Percentiles rank a stretch among this genome's conserved stretches.
phyloP scores from a whole-genome alignment of 1,140 invertebrate species.

The Bradynema listronoti region DNA sequence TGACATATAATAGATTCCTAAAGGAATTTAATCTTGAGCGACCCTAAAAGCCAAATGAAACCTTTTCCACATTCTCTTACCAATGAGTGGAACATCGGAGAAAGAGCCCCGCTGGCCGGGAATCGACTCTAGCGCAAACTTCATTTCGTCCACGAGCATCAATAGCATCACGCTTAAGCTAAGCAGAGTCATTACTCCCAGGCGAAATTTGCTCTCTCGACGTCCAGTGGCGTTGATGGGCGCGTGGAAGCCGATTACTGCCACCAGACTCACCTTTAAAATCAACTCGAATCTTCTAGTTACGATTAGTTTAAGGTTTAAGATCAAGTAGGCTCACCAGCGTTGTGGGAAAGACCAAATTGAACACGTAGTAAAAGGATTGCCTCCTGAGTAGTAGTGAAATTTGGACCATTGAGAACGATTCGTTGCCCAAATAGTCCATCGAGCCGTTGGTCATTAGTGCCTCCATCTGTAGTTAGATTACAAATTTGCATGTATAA shows the following conservation, averaged over 20 bases:
- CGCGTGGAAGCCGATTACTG: constrained; percentile 56
- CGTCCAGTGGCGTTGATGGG: constrained; percentile 57
- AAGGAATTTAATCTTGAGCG: constrained; percentile 10
- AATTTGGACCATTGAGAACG: constrained; percentile 53
- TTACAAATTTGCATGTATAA: background rate
- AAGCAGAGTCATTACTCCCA: constrained; percentile 43
- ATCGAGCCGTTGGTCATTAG: constrained; percentile 46
- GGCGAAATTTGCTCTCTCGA: constrained; percentile 53
- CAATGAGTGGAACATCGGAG: constrained; percentile 51
- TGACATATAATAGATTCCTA: constrained; percentile 58
- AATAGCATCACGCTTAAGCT: constrained; percentile 53
- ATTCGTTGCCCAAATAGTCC: constrained; percentile 48
- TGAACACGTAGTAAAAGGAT: constrained; percentile 57
- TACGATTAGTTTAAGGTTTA: background rate
- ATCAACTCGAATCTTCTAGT: constrained; percentile 9
- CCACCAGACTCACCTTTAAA: constrained; percentile 48
- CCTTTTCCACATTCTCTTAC: constrained; percentile 13
- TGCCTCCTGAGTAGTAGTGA: constrained; percentile 43
- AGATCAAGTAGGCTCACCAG: constrained; percentile 32
- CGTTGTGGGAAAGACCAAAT: constrained; percentile 56
- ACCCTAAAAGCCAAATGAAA: constrained; percentile 5
- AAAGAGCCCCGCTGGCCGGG: constrained; percentile 56
- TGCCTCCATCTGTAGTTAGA: constrained; percentile 38
- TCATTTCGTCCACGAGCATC: constrained; percentile 58
- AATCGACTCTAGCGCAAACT: constrained; percentile 55